Conservation (phyloP, 2,113 vertebrate species). For the Pleuronectes platessa region DNA sequence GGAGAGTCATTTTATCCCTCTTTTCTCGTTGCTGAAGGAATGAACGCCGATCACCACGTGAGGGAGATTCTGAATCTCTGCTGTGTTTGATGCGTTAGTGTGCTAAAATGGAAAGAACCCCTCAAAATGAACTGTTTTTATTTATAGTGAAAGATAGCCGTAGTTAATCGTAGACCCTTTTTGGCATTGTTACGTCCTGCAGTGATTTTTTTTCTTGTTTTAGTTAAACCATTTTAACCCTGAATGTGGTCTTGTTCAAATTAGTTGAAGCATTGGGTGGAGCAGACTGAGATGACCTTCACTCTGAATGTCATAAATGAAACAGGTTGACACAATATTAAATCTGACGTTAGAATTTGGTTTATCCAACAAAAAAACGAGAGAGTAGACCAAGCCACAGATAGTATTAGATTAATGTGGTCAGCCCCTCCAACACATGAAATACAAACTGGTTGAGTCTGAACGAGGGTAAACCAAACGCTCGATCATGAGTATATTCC, state of each 20-base stretch:
- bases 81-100: conserved; percentile 65
- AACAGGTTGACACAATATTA: conserved; percentile 59
- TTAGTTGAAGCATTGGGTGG: conserved; percentile 52
- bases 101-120: conserved; percentile 82
- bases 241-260: no score
- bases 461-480: conserved; percentile 14
- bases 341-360: conserved; percentile 17
- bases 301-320: not conserved
- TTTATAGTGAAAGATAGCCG: conserved; percentile 77
- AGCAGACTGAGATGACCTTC: conserved; percentile 27
- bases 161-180: conserved; percentile 67
- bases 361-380: conserved; percentile 21
- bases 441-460: conserved; percentile 29
- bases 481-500: conserved; percentile 36
- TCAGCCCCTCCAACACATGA: conserved; percentile 26
- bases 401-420: conserved; percentile 39
- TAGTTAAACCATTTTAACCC: no score
- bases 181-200: conserved; percentile 66
- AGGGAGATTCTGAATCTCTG: conserved; percentile 77
- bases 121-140: conserved; percentile 72
- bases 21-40: no score
- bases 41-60: conserved; percentile 45
- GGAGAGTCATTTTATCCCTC: no score
- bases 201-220: conserved; percentile 59
- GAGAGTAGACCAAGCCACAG: conserved; percentile 15